These are phyloP conservation scores for Neelides folsomi DNA, from an alignment of 2,888 invertebrate species.

Conservation along the genomic window DNA sequence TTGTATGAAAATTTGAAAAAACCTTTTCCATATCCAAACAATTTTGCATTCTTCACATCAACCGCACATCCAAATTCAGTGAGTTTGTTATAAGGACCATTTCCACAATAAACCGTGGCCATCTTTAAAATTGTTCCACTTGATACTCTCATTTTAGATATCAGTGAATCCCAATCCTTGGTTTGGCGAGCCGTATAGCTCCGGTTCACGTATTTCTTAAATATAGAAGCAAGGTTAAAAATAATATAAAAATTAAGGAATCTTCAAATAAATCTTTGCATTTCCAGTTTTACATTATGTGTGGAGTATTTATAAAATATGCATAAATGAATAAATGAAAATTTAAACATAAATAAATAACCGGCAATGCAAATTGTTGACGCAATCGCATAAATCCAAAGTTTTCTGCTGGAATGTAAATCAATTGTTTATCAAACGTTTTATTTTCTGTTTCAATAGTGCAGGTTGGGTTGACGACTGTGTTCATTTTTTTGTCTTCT, in stretches of 20 bases:
- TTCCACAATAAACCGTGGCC: not conserved
- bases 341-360: not conserved
- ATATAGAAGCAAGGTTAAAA: no score
- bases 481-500: no score
- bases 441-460: no score
- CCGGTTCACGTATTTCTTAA: not conserved
- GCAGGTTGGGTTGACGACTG: no score
- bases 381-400: conserved; percentile 5
- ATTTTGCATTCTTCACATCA: not conserved
- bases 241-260: no score
- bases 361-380: conserved; percentile 6
- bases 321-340: not conserved
- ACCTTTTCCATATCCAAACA: not conserved
- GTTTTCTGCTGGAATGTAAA: conserved; percentile 2
- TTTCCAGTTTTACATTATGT: not conserved
- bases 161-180: not conserved
- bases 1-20: no score
- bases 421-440: not conserved
- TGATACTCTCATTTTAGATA: not conserved
- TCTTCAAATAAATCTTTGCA: no score
- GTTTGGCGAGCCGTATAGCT: not conserved
- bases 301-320: not conserved
- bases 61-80: conserved; percentile 1
- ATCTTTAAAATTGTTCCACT: not conserved
- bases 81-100: not conserved